A percentile compares a stretch with the other conserved stretches of the same genome.
phyloP scores from a whole-genome alignment of 2,113 vertebrate species.

The Taxidea taxus region DNA sequence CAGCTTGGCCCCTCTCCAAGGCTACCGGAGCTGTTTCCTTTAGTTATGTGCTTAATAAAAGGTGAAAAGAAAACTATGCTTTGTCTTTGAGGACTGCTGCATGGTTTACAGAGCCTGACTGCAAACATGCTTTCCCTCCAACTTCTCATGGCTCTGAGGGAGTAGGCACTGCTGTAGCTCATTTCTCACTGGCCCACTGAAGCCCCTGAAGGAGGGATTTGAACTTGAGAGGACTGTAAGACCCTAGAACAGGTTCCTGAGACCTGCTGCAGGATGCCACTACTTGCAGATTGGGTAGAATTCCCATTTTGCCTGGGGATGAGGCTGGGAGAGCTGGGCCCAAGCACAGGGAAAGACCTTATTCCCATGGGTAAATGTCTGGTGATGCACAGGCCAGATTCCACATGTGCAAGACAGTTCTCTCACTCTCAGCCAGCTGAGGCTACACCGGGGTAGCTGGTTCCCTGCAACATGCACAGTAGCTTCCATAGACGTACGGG shows the following conservation, averaged over 20 bases:
- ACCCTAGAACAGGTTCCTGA: neutral
- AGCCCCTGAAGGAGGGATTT: neutral
- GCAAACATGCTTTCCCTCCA: neutral
- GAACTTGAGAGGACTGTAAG: neutral
- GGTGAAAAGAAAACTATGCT: neutral
- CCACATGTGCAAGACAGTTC: neutral
- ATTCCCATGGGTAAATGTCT: neutral
- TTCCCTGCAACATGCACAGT: neutral
- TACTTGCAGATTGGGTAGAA: neutral
- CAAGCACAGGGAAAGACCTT: neutral
- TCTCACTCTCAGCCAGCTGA: neutral
- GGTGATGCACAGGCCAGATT: neutral
- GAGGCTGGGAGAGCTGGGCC: neutral
- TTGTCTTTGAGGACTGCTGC: neutral
- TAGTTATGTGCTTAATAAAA: neutral
- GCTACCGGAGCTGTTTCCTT: neutral
- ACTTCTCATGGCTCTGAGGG: neutral
- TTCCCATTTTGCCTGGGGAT: neutral
- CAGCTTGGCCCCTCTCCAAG: neutral
- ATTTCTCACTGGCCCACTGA: neutral
- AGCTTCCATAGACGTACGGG: neutral
- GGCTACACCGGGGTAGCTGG: neutral
- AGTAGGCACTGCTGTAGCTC: neutral
- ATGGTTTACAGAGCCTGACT: neutral
- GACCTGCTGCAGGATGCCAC: neutral